Percentiles rank a stretch among this genome's conserved stretches.
Conservation (phyloP, 1,140 invertebrate species). For the Cotesia chilonis region DNA sequence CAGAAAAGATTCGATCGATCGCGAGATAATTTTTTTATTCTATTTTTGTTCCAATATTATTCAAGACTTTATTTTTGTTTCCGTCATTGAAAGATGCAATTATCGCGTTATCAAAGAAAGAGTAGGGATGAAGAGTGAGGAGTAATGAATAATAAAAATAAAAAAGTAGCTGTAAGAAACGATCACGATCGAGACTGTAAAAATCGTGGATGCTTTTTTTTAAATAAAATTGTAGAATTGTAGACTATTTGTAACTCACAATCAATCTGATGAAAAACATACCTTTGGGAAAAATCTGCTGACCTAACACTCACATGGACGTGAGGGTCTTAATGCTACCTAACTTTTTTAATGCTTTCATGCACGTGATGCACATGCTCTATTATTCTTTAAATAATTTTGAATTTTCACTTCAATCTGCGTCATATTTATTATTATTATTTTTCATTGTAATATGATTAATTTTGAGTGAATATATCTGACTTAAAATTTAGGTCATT, state of each 20-base stretch:
- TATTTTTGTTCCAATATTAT: no score
- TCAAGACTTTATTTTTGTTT: no score
- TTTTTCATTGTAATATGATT: no score
- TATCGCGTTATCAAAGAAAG: no score
- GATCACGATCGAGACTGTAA: background rate
- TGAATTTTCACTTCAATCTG: background rate
- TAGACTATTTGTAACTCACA: constrained; percentile 8
- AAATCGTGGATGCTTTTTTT: no score
- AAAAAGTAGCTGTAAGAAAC: background rate
- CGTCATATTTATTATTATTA: background rate
- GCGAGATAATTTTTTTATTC: no score
- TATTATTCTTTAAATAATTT: background rate
- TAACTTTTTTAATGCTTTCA: constrained; percentile 32
- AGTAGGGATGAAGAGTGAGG: background rate
- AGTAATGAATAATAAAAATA: constrained; percentile 1
- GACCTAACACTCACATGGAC: constrained; percentile 12
- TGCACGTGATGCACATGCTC: constrained; percentile 26
- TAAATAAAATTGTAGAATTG: background rate
- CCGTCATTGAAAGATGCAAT: no score
- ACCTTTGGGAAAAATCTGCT: constrained; percentile 31
- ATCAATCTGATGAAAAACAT: constrained; percentile 16
- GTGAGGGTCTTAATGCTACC: constrained; percentile 3
- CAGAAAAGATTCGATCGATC: no score
- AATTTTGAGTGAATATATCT: no score
- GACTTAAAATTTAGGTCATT: no score